phyloP scores from a whole-genome alignment of 2,797 vertebrate species.

The Chaenodraco wilsoni region DNA sequence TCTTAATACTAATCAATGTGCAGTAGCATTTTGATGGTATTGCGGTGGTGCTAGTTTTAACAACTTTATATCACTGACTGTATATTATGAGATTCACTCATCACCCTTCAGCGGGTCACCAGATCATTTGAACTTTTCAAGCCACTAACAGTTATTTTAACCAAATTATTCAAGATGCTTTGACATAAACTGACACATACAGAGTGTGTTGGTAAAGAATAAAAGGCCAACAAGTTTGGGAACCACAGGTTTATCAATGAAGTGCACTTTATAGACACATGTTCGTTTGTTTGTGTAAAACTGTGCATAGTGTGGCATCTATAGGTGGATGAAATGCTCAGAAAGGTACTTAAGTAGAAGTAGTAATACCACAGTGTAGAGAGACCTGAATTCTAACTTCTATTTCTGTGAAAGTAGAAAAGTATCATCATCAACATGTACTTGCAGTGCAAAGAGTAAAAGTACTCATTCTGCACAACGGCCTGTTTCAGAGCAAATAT shows the following conservation, averaged over 20 bases:
- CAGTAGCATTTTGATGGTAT: background rate
- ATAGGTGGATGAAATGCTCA: too few species aligned
- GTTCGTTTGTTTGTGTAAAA: background rate
- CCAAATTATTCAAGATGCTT: background rate
- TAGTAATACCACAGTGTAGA: too few species aligned
- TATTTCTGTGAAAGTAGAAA: too few species aligned
- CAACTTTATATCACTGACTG: background rate
- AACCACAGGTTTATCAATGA: background rate
- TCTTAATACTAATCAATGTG: background rate
- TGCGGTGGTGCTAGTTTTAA: background rate
- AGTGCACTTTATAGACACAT: background rate
- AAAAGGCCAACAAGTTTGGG: background rate
- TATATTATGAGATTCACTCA: background rate
- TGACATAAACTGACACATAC: background rate
- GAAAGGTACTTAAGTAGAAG: too few species aligned
- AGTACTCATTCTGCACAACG: too few species aligned
- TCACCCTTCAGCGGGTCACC: background rate
- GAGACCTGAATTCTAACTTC: too few species aligned
- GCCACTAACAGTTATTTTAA: background rate
- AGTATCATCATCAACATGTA: too few species aligned
- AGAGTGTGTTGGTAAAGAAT: background rate
- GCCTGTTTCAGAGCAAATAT: too few species aligned
- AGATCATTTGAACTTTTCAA: background rate
- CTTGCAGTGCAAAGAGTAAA: too few species aligned
- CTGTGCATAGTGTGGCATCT: background rate